Base-by-base conservation (phyloP, 1,140 invertebrate genomes). In the Phthorimaea operculella region DNA sequence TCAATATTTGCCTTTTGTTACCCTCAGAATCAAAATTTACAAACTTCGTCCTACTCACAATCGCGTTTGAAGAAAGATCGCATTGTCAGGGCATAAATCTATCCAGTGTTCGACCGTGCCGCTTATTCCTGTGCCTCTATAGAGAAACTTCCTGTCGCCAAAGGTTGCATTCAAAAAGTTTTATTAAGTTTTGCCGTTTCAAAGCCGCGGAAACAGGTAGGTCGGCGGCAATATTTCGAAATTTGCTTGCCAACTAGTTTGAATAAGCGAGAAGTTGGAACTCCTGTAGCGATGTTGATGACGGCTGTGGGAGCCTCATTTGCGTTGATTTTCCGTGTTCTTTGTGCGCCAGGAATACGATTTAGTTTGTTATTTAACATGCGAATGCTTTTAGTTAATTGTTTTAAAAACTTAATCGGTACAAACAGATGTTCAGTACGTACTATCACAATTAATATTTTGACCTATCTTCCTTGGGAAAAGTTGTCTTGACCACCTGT, bases 131-230 rank as follows among this genome's bases (percentile, higher is more conserved):
- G 21, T 28, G 21, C 21, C 21, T 47, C 44, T 17, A 16, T 16
- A 47, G 44, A 47, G n/a, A 47, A 47, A 47, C 7, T 47, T 47
- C 44, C 8, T 47, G 44, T 28, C 52, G 51, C 62, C 60, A 62
- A 72, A 63, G 62, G 67, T 69, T 68, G 70, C 65, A 66, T 63
- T 75, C 63, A 67, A 60, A 47, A 75, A 75, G 66, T 75, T 75
- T 64, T 71, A 73, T 72, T 70, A 72, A 75, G 64, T 75, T n/a
- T 72, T 56, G 52, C 63, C 21, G 8, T 44, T 51, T 55, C 54
- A 62, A 58, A 54, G 33, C 18, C 44, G 34, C 15, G 47, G 48
- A 45, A 59, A 60, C 64, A 73, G 66, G 64, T 71, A 58, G 57
- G 57, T n/a, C 44, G 51, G 33, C 42, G 28, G 55, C 59, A 58